A percentile compares a stretch with the other conserved stretches of the same genome.
Conservation (phyloP, 37 sponge, comb jelly and placozoan species). For the Spongilla lacustris region DNA sequence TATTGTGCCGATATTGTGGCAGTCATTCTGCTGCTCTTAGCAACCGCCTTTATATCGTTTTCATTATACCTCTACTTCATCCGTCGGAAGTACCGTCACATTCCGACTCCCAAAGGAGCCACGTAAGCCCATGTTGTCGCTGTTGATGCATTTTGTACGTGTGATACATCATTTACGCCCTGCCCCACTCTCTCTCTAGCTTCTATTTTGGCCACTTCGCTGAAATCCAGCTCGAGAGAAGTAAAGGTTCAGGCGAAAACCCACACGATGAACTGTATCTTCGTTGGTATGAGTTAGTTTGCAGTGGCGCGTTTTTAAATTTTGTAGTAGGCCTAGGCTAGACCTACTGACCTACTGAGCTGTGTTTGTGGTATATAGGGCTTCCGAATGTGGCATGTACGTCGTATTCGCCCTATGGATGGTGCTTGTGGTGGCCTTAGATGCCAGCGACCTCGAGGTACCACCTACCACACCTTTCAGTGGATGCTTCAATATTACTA, state of each 20-base stretch:
- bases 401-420: not conserved
- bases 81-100: slow-evolving; percentile 4
- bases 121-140: not conserved
- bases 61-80: too few species aligned
- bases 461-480: not conserved
- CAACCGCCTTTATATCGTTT: too few species aligned
- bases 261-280: not conserved
- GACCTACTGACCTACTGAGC: too few species aligned
- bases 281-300: too few species aligned
- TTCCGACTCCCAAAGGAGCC: not conserved
- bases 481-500: not conserved
- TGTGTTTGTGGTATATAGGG: not conserved
- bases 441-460: not conserved
- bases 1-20: too few species aligned
- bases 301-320: too few species aligned
- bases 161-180: too few species aligned
- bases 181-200: not conserved
- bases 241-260: not conserved
- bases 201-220: not conserved
- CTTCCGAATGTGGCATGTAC: not conserved
- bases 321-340: too few species aligned
- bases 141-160: too few species aligned
- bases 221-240: not conserved
- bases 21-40: too few species aligned
- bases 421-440: not conserved